Evolutionary conservation across 1,140 invertebrate genomes (phyloP), one percentile per base, ranked within the genome.

Genomic region (Watersipora subatra): DNA sequence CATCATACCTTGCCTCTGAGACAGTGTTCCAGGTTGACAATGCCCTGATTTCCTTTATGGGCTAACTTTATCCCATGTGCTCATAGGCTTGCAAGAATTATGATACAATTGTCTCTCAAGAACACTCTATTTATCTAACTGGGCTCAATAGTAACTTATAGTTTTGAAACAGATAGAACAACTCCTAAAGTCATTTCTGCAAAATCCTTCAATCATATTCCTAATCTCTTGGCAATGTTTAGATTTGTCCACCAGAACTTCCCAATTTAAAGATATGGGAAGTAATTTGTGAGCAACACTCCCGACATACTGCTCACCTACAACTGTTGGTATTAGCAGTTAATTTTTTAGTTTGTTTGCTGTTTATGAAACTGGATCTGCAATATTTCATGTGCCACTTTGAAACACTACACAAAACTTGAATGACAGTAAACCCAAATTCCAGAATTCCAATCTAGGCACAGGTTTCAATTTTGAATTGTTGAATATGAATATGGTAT

Each of bases 1-100:
- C 72, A 80, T 76, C 78, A 80, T 17, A 79, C 73, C 68, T 77
- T 78, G 17, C 61, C 28, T 67, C 74, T 57, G 57, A 76, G n/a
- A 58, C 19, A 64, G 55, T 27, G 61, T 77, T 76, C 68, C 71
- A 75, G 46, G 59, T 27, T 30, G 65, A 63, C 3, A 73, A 70
- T 15, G 73, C 73, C 3, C 67, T 63, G 64, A 76, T 73, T 69
- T 17, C 34, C 29, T 26, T 7, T 27, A 3, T 61, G 34, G 57
- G 46, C 56, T 64, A 46, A 46, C n/a, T 46, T 7, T 7, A 46
- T 46, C 34, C 7, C 34, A n/a, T 46, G 34, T 12, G 7, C n/a
- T 7, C 34, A 46, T 12, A 46, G n/a, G n/a, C 34, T 12, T n/a
- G n/a, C 34, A 12, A n/a, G 34, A 7, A 46, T n/a, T 12, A 46